Conservation (phyloP, 2,113 vertebrate genomes). For the Bos javanicus region DNA sequence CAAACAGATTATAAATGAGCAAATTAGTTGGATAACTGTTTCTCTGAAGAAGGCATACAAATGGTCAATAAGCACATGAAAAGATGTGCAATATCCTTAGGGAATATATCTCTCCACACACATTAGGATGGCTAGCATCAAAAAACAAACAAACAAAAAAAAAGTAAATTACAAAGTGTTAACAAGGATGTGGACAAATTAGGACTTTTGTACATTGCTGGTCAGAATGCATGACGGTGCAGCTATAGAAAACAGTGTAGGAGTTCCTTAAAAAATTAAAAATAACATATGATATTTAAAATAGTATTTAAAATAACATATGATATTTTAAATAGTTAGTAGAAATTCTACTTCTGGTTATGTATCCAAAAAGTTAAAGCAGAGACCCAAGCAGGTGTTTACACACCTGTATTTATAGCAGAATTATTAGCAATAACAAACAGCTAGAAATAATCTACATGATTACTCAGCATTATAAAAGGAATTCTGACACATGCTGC, state of each 20-base stretch:
- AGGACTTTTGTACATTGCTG: not conserved
- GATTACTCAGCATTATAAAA: not conserved
- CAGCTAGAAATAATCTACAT: not conserved
- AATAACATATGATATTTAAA: not conserved
- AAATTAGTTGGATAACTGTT: not conserved
- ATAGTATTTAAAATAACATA: not conserved
- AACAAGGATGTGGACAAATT: not conserved
- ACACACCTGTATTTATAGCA: not conserved
- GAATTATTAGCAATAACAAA: not conserved
- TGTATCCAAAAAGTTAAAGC: not conserved
- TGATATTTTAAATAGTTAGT: not conserved
- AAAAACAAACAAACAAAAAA: not conserved
- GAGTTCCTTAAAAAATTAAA: not conserved
- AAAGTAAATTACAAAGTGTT: not conserved
- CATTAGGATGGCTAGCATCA: not conserved
- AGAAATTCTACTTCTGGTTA: not conserved
- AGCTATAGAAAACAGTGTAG: not conserved
- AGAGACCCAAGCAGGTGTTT: not conserved
- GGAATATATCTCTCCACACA: not conserved
- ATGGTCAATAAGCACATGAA: not conserved
- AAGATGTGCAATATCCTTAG: not conserved
- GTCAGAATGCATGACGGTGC: not conserved
- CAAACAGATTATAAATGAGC: not conserved
- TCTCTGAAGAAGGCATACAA: not conserved
- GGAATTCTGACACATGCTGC: not conserved